A percentile compares a stretch with the other conserved stretches of the same genome.
phyloP scores from a whole-genome alignment of 2,113 vertebrate species.

The Solea senegalensis region DNA sequence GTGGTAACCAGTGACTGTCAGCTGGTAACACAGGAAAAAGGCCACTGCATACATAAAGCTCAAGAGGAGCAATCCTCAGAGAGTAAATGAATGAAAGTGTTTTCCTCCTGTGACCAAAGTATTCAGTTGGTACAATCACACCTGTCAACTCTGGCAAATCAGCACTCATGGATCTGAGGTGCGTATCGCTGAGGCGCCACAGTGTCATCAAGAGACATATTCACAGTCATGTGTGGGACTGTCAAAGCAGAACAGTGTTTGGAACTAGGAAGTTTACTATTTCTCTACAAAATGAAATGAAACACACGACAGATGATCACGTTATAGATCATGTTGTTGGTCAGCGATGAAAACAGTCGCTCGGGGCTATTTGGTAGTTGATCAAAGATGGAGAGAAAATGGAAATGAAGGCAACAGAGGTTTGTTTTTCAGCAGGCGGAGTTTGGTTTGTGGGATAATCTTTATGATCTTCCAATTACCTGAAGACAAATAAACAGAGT shows the following conservation, averaged over 20 bases:
- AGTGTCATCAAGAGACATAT: constrained; percentile 37
- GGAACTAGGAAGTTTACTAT: no score
- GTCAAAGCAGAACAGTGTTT: constrained; percentile 26
- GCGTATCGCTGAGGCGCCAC: constrained; percentile 22
- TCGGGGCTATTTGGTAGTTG: not conserved
- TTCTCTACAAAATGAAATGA: no score
- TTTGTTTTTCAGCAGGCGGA: constrained; percentile 19
- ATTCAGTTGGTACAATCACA: constrained; percentile 65
- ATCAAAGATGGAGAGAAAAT: not conserved
- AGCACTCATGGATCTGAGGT: constrained; percentile 35
- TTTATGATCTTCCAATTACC: constrained; percentile 56
- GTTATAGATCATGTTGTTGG: not conserved
- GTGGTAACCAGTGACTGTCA: constrained; percentile 72
- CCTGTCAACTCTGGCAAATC: constrained; percentile 67
- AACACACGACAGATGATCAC: not conserved
- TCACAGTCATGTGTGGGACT: constrained; percentile 29
- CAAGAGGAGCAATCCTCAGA: constrained; percentile 46
- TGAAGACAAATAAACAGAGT: constrained; percentile 55
- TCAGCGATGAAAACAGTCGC: not conserved
- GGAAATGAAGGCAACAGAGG: not conserved
- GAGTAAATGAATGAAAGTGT: constrained; percentile 62
- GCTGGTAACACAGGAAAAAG: constrained; percentile 72
- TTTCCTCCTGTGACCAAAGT: constrained; percentile 49
- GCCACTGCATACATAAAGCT: constrained; percentile 75
- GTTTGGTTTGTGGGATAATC: constrained; percentile 39